Evolutionary conservation across 2,113 vertebrate species (phyloP), one percentile per base, ranked within the genome.

Genomic region (Piprites chloris): DNA sequence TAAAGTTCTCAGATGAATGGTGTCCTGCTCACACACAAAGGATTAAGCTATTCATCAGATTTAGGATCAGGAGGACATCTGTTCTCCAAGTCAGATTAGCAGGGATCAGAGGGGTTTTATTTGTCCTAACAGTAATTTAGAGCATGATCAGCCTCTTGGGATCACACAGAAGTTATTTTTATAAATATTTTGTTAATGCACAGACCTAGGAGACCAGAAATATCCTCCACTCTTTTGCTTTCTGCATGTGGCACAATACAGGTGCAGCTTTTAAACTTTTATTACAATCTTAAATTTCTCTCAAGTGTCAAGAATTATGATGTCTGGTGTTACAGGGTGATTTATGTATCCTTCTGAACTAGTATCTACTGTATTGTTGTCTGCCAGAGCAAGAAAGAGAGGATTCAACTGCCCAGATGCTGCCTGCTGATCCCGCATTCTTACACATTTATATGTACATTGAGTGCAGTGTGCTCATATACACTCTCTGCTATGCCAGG

Each of bases 31-130:
- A 49, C 69, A 93, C 41, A 89, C 27, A 72, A 95, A 93, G 91
- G 96, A 96, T 95, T 97, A 97, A 95, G 44, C 73, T 73, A 81
- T 91, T 90, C 83, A 87, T 95, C 89, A 56, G 69, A 92, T 74
- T 93, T 90, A 95, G 65, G 86, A 95, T 89, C 88, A 88, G 65
- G 80, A 92, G 68, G 86, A 95, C 94, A 96, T 95, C 93, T 97
- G 96, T 93, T 86, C 65, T 93, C 84, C 73, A 96, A 95, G 68
- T 81, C 80, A 96, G 94, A 96, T 96, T 96, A 97, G 91, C 89
- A 94, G 61, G 95, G 94, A 97, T 96, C 89, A 95, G 87, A 89
- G 44, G 27, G 73, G 69, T 72, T 95, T 96, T 89, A 95, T 92
- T 89, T 95, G 76, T 76, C 93, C 87, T 77, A 91, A 78, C 73